phyloP scores from a whole-genome alignment of 2,113 vertebrate species.

The Arothron firmamentum region DNA sequence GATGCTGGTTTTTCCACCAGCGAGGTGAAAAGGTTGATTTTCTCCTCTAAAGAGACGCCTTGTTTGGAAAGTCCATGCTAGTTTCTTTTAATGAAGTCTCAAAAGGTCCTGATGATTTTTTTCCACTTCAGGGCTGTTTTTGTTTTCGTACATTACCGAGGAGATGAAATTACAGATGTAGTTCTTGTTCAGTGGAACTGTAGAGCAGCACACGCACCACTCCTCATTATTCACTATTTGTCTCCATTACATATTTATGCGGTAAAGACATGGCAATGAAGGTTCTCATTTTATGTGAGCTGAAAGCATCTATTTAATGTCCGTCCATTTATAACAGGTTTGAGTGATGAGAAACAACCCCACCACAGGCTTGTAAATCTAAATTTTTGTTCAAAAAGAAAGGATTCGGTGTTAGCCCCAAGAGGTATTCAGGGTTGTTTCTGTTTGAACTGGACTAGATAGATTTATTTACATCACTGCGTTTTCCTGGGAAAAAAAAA shows the following conservation, averaged over 20 bases:
- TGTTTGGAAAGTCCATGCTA: slow-evolving; percentile 57
- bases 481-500: slow-evolving; percentile 17
- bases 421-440: slow-evolving; percentile 26
- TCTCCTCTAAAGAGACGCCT: slow-evolving; percentile 64
- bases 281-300: slow-evolving; percentile 35
- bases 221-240: slow-evolving; percentile 37
- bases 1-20: slow-evolving; percentile 69
- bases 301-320: slow-evolving; percentile 52
- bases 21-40: slow-evolving; percentile 76
- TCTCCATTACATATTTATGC: slow-evolving; percentile 25
- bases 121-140: slow-evolving; percentile 60
- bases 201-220: slow-evolving; percentile 12
- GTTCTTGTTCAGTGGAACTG: slow-evolving; percentile 22
- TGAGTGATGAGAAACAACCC: slow-evolving; percentile 20
- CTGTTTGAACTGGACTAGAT: slow-evolving; percentile 2
- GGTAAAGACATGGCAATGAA: slow-evolving; percentile 24
- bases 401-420: slow-evolving; percentile 10
- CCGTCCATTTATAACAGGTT: slow-evolving; percentile 28
- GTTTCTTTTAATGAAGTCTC: slow-evolving; percentile 72
- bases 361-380: too few relatives aligned
- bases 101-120: slow-evolving; percentile 64
- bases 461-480: slow-evolving; percentile 6
- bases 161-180: slow-evolving; percentile 52
- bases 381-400: slow-evolving; percentile 4
- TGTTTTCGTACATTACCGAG: slow-evolving; percentile 49